These are phyloP conservation scores for Eupithecia dodoneata DNA, from an alignment of 2,888 invertebrate species.

Conservation along the genomic window DNA sequence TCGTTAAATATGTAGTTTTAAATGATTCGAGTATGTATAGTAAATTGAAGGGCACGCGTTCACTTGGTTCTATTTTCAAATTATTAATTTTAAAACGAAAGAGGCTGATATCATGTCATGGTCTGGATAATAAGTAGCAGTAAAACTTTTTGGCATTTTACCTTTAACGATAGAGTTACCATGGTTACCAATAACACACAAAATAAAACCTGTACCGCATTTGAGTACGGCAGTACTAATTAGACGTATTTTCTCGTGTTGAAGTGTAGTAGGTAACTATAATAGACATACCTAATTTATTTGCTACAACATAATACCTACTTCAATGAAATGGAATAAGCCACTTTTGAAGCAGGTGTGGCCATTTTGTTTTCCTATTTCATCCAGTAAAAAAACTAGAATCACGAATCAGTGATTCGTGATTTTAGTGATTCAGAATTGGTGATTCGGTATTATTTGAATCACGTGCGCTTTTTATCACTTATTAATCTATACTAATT, in stretches of 20 bases:
- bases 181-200: not conserved
- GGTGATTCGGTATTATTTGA: no score
- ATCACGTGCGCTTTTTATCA: no score
- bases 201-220: not conserved
- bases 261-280: not conserved
- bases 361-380: no score
- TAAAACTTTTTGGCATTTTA: not conserved
- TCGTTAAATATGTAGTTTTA: no score
- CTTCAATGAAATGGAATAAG: not conserved
- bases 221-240: not conserved
- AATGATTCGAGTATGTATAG: no score
- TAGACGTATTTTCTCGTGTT: no score
- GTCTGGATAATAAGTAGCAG: not conserved
- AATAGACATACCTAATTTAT: not conserved
- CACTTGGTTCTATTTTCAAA: not conserved
- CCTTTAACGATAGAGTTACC: not conserved
- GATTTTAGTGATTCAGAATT: no score
- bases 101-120: not conserved
- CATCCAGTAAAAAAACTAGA: no score
- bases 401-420: no score
- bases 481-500: no score
- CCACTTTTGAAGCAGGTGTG: no score
- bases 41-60: not conserved
- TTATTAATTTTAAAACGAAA: not conserved
- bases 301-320: not conserved